Conservation (phyloP, 2,797 vertebrate genomes). For the Ceryle rudis region DNA sequence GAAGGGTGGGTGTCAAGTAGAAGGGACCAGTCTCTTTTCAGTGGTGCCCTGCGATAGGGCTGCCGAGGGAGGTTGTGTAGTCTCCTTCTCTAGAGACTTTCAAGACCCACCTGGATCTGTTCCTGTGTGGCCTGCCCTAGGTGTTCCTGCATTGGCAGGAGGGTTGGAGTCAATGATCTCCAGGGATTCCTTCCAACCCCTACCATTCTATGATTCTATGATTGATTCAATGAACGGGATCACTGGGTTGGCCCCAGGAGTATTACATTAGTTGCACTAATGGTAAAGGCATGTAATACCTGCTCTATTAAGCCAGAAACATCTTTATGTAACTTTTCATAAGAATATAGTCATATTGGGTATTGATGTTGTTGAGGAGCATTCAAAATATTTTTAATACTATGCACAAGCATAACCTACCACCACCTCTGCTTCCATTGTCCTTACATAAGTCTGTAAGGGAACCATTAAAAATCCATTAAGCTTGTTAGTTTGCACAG, state of each 20-base stretch:
- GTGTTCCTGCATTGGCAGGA: no score
- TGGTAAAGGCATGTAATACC: background rate
- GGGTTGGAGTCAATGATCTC: no score
- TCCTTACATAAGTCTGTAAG: slow-evolving; percentile 41
- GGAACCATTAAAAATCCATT: slow-evolving; percentile 73
- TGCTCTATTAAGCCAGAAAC: slow-evolving; percentile 21
- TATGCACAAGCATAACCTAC: slow-evolving; percentile 44
- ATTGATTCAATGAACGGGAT: background rate
- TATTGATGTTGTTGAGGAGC: background rate
- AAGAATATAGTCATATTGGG: slow-evolving; percentile 12
- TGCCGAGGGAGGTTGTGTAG: no score
- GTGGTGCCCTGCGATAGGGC: no score
- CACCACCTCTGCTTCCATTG: slow-evolving; percentile 8
- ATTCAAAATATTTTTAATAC: slow-evolving; percentile 64
- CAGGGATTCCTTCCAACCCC: no score
- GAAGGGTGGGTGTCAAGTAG: no score
- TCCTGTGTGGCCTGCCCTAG: no score
- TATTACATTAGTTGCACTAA: background rate
- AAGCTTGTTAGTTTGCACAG: slow-evolving; percentile 64
- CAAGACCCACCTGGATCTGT: no score
- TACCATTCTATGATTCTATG: no score
- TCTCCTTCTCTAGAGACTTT: no score
- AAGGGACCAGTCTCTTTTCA: no score
- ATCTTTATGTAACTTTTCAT: slow-evolving; percentile 26
- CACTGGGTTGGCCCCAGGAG: background rate